Evolutionary conservation across 2,113 vertebrate genomes (phyloP), one percentile per base, ranked within the genome.

Genomic region (Proterorhinus semilunaris): DNA sequence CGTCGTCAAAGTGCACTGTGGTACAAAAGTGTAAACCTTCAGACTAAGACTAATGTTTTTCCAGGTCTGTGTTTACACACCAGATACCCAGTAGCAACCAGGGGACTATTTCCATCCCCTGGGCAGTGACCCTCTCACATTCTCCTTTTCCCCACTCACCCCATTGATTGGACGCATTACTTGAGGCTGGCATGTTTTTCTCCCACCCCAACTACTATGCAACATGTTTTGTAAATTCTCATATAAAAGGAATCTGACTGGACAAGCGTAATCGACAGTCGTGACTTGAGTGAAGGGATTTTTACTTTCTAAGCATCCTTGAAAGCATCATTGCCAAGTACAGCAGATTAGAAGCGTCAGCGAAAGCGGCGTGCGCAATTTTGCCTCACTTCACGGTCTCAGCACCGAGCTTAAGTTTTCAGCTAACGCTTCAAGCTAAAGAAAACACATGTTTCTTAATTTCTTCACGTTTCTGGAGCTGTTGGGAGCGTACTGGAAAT

Each of bases 11-110:
- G 80, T 74, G 53, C 70, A 9, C 66, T 65, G 66, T 73, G 65
- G 57, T 71, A 72, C 72, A 50, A 71, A 51, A 77, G 78, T 71
- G 78, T 88, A 88, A 85, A 87, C 85, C 62, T 74, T 64, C 66
- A 76, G 76, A 85, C 79, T 78, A 79, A 76, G 81, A 85, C 82
- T 85, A 86, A 87, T 89, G 87, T 90, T 87, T 86, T 88, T 84
- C 75, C 83, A 88, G 54, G 44, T 74, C 79, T 46, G 52, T 87
- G 84, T 90, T 88, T 89, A 83, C 72, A 79, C 61, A 79, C 68
- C 84, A 83, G 79, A 84, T 87, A 86, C 84, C 74, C 86, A n/a
- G 85, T 89, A 87, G 86, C 86, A 75, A 87, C 80, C 76, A 49
- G 83, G 77, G 83, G 84, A 83, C 82, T 80, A 82, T 79, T 82